A percentile compares a stretch with the other conserved stretches of the same genome.
phyloP scores from a whole-genome alignment of 2,113 vertebrate genomes.

The Neomonachus schauinslandi region DNA sequence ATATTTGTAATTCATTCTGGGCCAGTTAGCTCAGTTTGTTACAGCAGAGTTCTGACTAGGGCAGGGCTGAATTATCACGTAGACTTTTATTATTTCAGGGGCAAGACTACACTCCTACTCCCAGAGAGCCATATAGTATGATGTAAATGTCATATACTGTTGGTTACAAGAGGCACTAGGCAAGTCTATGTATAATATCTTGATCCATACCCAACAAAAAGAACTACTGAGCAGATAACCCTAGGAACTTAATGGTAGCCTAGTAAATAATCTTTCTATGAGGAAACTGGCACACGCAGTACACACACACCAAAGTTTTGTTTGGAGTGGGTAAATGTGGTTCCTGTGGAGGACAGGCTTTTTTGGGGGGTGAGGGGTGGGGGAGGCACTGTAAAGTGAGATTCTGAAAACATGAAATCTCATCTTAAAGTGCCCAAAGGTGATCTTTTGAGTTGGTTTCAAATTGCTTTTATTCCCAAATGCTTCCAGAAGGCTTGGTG shows the following conservation, averaged over 20 bases:
- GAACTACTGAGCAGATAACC: constrained; percentile 45
- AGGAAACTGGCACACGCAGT: constrained; percentile 2
- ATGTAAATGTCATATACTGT: neutral
- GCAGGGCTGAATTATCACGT: neutral
- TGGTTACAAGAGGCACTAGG: neutral
- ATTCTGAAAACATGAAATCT: constrained; percentile 49
- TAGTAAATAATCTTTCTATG: neutral
- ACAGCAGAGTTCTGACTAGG: neutral
- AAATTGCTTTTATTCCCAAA: constrained; percentile 51
- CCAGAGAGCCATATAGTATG: neutral
- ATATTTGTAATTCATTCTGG: neutral
- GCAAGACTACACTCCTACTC: neutral
- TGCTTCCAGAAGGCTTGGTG: constrained; percentile 47
- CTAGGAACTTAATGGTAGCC: neutral
- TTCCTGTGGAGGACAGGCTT: neutral
- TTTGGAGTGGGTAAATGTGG: neutral
- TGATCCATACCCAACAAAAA: neutral
- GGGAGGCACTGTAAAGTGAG: neutral
- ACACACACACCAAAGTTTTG: neutral
- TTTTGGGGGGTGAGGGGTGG: neutral
- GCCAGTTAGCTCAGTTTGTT: neutral
- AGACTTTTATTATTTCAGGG: neutral
- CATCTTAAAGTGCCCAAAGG: constrained; percentile 45
- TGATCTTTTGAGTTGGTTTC: constrained; percentile 34
- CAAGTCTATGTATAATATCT: neutral